phyloP scores from a whole-genome alignment of 1,140 invertebrate genomes.

The Chironomus tepperi region DNA sequence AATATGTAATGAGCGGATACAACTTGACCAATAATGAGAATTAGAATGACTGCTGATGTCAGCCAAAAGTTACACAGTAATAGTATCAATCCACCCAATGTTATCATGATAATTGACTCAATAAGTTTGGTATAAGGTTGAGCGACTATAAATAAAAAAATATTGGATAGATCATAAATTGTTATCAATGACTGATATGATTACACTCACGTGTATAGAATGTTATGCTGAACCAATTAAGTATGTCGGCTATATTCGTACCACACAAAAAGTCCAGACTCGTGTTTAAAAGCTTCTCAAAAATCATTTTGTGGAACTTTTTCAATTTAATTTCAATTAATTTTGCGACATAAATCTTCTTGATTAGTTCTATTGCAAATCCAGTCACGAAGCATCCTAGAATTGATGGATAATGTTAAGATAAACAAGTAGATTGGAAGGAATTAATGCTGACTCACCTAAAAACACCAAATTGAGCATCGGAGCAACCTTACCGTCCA shows the following conservation, averaged over 20 bases:
- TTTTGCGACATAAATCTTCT: constrained; percentile 20
- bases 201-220: constrained; percentile 1
- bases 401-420: not conserved
- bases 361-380: not conserved
- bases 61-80: not conserved
- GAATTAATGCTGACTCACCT: not conserved
- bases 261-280: constrained; percentile 2
- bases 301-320: not conserved
- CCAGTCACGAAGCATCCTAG: not conserved
- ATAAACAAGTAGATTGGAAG: not conserved
- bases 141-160: not conserved
- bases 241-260: not conserved
- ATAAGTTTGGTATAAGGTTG: constrained; percentile 18
- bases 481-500: not conserved
- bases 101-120: not conserved
- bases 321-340: not conserved
- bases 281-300: constrained; percentile 10
- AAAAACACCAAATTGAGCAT: not conserved
- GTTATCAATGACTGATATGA: not conserved
- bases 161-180: not conserved
- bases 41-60: not conserved
- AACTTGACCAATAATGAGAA: not conserved
- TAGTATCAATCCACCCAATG: not conserved
- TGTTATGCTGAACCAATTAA: not conserved
- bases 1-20: not conserved